Percentiles rank a stretch among this genome's conserved stretches.
These are phyloP conservation scores for Chelidonichthys spinosus DNA, from an alignment of 2,797 vertebrate genomes.

Conservation along the genomic window DNA sequence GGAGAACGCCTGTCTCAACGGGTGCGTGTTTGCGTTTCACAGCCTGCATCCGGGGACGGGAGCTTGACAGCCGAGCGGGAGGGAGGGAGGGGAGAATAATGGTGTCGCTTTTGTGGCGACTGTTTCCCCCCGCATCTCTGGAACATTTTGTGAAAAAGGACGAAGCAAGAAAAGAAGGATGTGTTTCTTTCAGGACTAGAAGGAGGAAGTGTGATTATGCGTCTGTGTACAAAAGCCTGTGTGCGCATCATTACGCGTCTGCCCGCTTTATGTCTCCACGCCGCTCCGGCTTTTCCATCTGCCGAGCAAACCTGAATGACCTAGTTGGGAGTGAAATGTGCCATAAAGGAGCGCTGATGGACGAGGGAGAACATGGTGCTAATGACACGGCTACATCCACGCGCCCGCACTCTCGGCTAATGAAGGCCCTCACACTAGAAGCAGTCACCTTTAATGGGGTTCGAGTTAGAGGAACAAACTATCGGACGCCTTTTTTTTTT, in stretches of 20 bases:
- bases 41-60: neutral
- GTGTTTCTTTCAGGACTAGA: conserved; percentile 4
- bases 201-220: conserved; percentile 39
- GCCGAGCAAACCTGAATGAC: conserved; percentile 62
- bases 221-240: conserved; percentile 31
- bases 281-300: conserved; percentile 54
- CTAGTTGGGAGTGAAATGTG: conserved; percentile 71
- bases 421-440: conserved; percentile 47
- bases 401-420: conserved; percentile 47
- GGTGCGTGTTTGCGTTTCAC: conserved; percentile 58
- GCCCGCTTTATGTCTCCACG: conserved; percentile 29
- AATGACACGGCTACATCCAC: conserved; percentile 61
- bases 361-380: conserved; percentile 62
- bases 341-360: conserved; percentile 67
- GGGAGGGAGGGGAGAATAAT: conserved; percentile 23
- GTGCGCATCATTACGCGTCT: conserved; percentile 45
- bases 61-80: conserved; percentile 45
- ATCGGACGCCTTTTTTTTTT: conserved; percentile 17
- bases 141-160: neutral
- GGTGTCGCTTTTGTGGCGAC: no score
- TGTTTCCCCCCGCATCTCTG: no score
- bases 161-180: neutral
- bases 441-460: conserved; percentile 51
- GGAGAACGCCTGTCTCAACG: conserved; percentile 62
- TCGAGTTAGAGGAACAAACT: neutral